phyloP scores from a whole-genome alignment of 2,888 invertebrate species.

The Chymomyza amoena region DNA sequence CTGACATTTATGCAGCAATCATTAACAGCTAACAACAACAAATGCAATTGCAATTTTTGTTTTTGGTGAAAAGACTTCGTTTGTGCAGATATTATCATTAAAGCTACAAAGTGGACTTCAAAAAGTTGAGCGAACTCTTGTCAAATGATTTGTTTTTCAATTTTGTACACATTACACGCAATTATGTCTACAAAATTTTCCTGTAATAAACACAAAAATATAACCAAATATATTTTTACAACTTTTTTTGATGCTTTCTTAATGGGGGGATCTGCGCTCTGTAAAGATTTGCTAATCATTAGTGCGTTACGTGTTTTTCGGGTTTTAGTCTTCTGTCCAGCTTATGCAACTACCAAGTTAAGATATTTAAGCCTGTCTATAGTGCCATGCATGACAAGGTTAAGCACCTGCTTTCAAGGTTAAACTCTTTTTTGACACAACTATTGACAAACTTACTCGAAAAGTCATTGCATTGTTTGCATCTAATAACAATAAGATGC shows the following conservation, averaged over 20 bases:
- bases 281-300: neutral
- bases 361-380: neutral
- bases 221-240: no score
- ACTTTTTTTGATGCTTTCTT: neutral
- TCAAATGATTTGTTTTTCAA: neutral
- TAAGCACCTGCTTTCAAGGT: conserved; percentile 6
- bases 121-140: neutral
- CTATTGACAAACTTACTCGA: conserved; percentile 7
- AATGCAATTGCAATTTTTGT: neutral
- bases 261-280: neutral
- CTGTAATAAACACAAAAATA: neutral
- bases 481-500: conserved; percentile 10
- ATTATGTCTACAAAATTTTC: neutral
- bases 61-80: neutral
- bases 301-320: neutral
- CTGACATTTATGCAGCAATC: conserved; percentile 30
- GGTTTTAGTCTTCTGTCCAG: neutral
- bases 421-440: neutral
- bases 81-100: neutral
- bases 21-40: conserved; percentile 35
- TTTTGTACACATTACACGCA: neutral
- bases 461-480: conserved; percentile 29
- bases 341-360: neutral
- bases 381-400: neutral
- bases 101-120: neutral